Conservation (phyloP, 2,113 vertebrate genomes). For the Bos indicus region DNA sequence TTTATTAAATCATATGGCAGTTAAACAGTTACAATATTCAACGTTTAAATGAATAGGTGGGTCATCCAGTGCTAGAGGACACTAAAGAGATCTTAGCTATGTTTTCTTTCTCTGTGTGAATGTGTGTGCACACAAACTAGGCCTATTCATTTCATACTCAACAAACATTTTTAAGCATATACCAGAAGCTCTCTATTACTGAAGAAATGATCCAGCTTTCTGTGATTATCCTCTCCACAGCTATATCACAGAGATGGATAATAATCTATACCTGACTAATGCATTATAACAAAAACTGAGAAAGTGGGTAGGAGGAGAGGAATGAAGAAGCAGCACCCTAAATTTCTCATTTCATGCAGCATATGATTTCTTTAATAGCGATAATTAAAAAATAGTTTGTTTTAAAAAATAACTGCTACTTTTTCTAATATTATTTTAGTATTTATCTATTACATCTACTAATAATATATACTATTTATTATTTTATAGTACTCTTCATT, state of each 20-base stretch:
- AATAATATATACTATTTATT: not conserved
- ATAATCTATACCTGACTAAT: not conserved
- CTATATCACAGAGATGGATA: not conserved
- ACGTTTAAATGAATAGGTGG: slow-evolving; percentile 20
- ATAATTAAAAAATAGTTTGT: not conserved
- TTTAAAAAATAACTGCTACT: not conserved
- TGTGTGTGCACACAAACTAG: not conserved
- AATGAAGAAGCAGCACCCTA: not conserved
- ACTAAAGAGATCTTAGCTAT: not conserved
- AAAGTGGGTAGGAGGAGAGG: not conserved
- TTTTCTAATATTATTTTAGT: not conserved
- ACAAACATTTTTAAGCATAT: not conserved
- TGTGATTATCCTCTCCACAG: not conserved
- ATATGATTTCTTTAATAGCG: not conserved
- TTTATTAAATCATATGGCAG: slow-evolving; percentile 17
- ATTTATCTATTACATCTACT: not conserved
- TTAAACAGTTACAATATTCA: slow-evolving; percentile 11
- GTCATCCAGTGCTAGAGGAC: not conserved
- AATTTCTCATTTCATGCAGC: not conserved
- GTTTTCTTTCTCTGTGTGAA: not conserved
- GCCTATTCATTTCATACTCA: not conserved
- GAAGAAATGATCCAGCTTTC: not conserved
- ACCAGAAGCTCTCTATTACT: not conserved
- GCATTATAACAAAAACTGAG: not conserved
- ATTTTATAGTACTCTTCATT: not conserved